Base-by-base conservation (phyloP, 2,888 invertebrate genomes). In the Chaitophorus viminalis region DNA sequence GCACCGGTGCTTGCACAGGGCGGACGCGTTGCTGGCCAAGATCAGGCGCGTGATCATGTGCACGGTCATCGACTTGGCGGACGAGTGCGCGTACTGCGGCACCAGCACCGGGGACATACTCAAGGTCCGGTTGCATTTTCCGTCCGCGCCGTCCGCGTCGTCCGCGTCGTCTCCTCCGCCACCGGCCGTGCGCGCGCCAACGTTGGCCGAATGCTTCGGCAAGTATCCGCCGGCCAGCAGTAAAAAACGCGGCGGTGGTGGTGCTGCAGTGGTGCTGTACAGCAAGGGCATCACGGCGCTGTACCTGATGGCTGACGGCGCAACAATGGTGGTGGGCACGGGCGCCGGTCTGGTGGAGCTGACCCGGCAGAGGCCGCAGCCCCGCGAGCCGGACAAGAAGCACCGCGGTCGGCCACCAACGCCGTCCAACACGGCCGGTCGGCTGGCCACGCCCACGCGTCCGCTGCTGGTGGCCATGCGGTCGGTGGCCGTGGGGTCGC, bases 91-190 rank as follows among this genome's bases (percentile, higher is more conserved):
- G 77, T 96, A 95, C 91, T 96, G 97, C 90, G 98, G 98, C 14
- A 98, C 98, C n/a, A 93, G 93, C 25, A 95, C 97, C 90, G 98
- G 95, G 60, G 98, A 95, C 90, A 92, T 95, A 18, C 91, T 95
- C 88, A 93, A 93, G 90, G 91, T 90, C 3, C 89, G 89, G 60
- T 88, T 89, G 60, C 90, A 89, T 70, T 90, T 89, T 68, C 93
- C 2, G 92, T 91, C 52, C 68, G 91, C 93, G 78, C 93, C 93
- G 65, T 92, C 93, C 0, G 1, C 72, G 72, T 11, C 31, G 31
- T 9, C 29, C 31, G 87, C 81, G 92, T 92, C 74, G 91, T 93
- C 79, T 93, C 93, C 70, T 92, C 93, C 0, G 90, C 92, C 1
- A 6, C 6, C 36, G 92, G 6, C 36, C 36, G 6, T 6, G 6